These are phyloP conservation scores for Allygus modestus DNA, from an alignment of 2,888 invertebrate genomes.

Conservation along the genomic window DNA sequence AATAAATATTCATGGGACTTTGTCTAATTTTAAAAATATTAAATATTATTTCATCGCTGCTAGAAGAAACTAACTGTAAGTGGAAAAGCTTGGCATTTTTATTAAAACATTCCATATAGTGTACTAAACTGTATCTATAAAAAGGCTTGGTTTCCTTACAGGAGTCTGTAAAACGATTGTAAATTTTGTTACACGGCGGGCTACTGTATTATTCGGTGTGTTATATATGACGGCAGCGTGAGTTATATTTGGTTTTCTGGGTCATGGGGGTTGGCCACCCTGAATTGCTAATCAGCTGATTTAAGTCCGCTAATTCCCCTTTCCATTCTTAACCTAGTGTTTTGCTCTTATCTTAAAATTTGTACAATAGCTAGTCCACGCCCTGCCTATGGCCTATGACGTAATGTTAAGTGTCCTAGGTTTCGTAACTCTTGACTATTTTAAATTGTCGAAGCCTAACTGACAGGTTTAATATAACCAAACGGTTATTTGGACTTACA, in stretches of 20 bases:
- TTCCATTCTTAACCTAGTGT: conserved; percentile 18
- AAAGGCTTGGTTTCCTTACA: too few relatives aligned
- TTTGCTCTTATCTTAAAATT: conserved; percentile 23
- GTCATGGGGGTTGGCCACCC: conserved; percentile 67
- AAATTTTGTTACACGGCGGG: too few relatives aligned
- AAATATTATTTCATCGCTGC: too few relatives aligned
- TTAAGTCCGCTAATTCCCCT: conserved; percentile 8
- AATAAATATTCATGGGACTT: too few relatives aligned
- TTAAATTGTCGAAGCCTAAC: background rate
- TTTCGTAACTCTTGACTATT: background rate
- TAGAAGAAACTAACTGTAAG: too few relatives aligned
- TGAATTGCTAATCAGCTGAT: conserved; percentile 69
- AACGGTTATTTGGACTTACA: too few relatives aligned
- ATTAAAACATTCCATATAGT: too few relatives aligned
- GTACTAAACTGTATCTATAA: too few relatives aligned
- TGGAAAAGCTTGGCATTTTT: too few relatives aligned
- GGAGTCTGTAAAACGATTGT: too few relatives aligned
- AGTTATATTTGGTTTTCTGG: conserved; percentile 4
- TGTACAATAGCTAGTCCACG: conserved; percentile 3
- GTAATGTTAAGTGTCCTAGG: background rate
- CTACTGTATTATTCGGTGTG: background rate
- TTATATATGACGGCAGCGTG: conserved; percentile 1
- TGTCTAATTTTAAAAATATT: too few relatives aligned
- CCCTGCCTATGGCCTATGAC: background rate
- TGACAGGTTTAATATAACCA: too few relatives aligned